phyloP scores from a whole-genome alignment of 2,797 vertebrate genomes.

The Anguilla pacifica region DNA sequence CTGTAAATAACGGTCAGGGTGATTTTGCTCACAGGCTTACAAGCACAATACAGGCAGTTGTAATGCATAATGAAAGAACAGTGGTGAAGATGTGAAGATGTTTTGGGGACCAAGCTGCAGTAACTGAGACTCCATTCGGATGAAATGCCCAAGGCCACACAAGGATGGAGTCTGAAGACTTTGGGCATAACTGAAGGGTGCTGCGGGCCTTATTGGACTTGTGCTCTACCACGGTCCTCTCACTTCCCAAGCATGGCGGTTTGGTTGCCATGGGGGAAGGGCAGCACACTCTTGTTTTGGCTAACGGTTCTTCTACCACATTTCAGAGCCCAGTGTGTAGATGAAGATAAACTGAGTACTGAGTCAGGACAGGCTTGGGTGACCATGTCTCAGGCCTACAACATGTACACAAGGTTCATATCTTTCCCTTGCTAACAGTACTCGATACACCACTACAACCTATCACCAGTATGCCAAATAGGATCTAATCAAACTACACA shows the following conservation, averaged over 20 bases:
- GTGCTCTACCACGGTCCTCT: neutral
- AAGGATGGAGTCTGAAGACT: neutral
- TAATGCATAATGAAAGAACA: neutral
- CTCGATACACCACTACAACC: neutral
- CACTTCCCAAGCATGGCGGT: neutral
- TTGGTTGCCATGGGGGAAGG: constrained; percentile 8
- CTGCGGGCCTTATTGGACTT: neutral
- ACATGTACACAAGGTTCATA: neutral
- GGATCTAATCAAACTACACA: neutral
- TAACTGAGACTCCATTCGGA: neutral
- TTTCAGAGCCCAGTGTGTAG: neutral
- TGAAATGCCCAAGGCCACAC: neutral
- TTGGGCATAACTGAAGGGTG: neutral
- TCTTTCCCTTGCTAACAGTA: neutral
- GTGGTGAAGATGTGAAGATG: neutral
- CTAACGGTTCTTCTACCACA: neutral
- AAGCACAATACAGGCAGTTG: neutral
- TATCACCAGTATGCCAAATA: neutral
- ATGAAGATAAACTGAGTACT: neutral
- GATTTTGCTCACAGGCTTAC: neutral
- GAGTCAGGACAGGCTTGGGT: neutral
- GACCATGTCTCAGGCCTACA: neutral
- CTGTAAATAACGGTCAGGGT: neutral
- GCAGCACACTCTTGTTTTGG: neutral
- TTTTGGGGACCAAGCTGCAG: neutral